phyloP scores from a whole-genome alignment of 1,140 invertebrate species.

The Bombus huntii region DNA sequence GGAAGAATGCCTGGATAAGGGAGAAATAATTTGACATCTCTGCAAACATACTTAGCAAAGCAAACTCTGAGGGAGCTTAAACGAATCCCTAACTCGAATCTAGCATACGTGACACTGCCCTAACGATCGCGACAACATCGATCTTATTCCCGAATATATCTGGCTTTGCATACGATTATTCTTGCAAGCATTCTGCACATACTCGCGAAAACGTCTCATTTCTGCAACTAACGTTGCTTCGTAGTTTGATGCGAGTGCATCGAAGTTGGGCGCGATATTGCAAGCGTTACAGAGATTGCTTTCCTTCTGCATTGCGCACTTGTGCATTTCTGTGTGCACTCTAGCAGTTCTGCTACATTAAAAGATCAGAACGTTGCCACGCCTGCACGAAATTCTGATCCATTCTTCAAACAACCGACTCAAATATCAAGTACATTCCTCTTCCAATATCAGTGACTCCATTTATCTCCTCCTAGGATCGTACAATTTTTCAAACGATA shows the following conservation, averaged over 20 bases:
- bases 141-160: neutral
- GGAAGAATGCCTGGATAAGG: neutral
- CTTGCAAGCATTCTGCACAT: too few species aligned
- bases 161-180: neutral
- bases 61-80: slow-evolving; percentile 37
- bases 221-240: neutral
- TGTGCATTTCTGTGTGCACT: neutral
- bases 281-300: slow-evolving; percentile 16
- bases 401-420: slow-evolving; percentile 17
- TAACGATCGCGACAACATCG: neutral
- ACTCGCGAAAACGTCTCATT: neutral
- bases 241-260: neutral
- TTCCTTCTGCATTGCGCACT: neutral
- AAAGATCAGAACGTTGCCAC: slow-evolving; percentile 33
- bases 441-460: neutral
- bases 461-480: neutral
- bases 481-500: neutral
- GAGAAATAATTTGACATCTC: neutral
- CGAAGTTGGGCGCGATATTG: slow-evolving; percentile 15
- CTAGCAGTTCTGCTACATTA: neutral
- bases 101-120: neutral
- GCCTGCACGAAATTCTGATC: slow-evolving; percentile 11
- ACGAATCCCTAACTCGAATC: slow-evolving; percentile 20
- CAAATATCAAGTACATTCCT: neutral
- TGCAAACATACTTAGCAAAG: neutral